These are phyloP conservation scores for Condylostylus longicornis DNA, from an alignment of 1,140 invertebrate species.

Conservation along the genomic window DNA sequence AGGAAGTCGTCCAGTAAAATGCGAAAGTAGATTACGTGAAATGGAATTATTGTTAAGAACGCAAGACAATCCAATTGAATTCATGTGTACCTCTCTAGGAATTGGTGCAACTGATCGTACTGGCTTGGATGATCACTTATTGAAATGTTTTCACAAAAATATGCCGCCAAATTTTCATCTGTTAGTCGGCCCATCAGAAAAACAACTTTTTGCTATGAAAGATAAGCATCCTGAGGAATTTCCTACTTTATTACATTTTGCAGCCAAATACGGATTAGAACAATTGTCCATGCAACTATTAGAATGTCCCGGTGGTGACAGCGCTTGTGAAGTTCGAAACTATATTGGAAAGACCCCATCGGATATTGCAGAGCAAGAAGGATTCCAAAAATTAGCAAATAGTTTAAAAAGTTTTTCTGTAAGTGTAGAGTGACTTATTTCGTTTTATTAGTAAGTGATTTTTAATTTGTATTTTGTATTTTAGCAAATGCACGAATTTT, in stretches of 20 bases:
- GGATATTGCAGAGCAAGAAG: slow-evolving; percentile 59
- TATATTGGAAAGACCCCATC: slow-evolving; percentile 60
- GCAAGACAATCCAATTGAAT: slow-evolving; percentile 64
- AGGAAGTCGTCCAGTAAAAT: slow-evolving; percentile 65
- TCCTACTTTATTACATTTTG: slow-evolving; percentile 76
- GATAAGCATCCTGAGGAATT: slow-evolving; percentile 52
- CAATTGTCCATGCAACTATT: slow-evolving; percentile 64
- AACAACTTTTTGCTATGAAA: slow-evolving; percentile 24
- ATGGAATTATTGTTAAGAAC: slow-evolving; percentile 62
- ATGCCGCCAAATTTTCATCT: slow-evolving; percentile 65
- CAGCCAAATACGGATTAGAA: slow-evolving; percentile 69
- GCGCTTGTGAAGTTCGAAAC: slow-evolving; percentile 64
- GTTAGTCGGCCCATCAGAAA: slow-evolving; percentile 39
- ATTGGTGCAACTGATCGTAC: slow-evolving; percentile 59
- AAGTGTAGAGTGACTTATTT: slow-evolving; percentile 17
- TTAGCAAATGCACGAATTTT: slow-evolving; percentile 60
- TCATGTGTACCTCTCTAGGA: slow-evolving; percentile 74
- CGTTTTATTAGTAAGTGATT: background rate
- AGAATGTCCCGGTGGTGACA: slow-evolving; percentile 66
- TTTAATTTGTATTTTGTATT: slow-evolving; percentile 3
- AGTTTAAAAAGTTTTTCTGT: slow-evolving; percentile 63
- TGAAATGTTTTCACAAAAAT: slow-evolving; percentile 64
- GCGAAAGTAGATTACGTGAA: slow-evolving; percentile 65
- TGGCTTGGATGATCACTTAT: slow-evolving; percentile 64
- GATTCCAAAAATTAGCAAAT: slow-evolving; percentile 51